Base-by-base conservation (phyloP, 2,113 vertebrate genomes). In the Eclectus roratus region DNA sequence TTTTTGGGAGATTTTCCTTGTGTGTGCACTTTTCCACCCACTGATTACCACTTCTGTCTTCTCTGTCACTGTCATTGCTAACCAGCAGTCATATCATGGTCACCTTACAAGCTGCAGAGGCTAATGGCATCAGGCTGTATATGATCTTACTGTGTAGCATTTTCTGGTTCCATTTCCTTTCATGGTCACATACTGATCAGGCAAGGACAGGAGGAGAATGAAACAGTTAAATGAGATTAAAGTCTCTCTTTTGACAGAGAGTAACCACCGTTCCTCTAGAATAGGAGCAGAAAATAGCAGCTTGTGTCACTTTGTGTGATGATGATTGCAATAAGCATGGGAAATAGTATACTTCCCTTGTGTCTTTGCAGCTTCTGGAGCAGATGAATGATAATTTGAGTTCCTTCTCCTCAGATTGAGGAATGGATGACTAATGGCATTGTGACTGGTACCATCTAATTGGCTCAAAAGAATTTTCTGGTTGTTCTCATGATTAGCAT, bases 351-450 rank as follows among this genome's bases (percentile, higher is more conserved):
- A 74, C 76, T 95, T 95, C 83, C 72, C 46, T 96, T 23, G 4
- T 90, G 80, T 49, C 29, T 93, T 70, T 60, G 35, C 91, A 96
- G 91, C 71, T 83, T 93, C 25, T 43, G 55, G 87, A 94, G 78
- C 52, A 84, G 61, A 90, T 89, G 91, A 92, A 84, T 72, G 76
- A 49, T 85, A 85, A 31, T 85, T 94, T 95, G 96, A 77, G 81
- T 97, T 97, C 96, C 87, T 91, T 95, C 77, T 94, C 65, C 58
- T 94, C 41, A 74, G 53, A 64, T 17, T 60, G 49, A 92, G 83
- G 73, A 93, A 47, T 13, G 17, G 58, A 94, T 97, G 97, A 97
- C 93, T 97, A 97, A 97, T 94, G 72, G 63, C 79, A 82, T 91
- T 97, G 92, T 97, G 97, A 97, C 94, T 92, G 80, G 47, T 96